Conservation (phyloP, 2,113 vertebrate species). For the Tragelaphus strepsiceros region DNA sequence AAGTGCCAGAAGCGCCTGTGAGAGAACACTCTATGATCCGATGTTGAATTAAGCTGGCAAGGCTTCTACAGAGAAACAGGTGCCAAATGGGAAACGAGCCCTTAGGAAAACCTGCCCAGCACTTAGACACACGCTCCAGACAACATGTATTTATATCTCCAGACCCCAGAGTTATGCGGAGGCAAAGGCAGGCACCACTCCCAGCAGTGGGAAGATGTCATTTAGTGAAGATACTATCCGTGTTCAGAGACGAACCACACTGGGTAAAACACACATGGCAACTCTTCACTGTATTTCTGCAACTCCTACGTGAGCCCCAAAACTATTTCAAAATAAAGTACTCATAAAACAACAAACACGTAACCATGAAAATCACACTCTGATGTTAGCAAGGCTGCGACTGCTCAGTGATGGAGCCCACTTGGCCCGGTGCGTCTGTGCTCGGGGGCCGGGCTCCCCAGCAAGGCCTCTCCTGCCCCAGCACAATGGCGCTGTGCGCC, state of each 20-base stretch:
- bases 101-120: not conserved
- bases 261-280: not conserved
- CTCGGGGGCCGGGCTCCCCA: not conserved
- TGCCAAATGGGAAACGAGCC: not conserved
- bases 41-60: not conserved
- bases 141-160: not conserved
- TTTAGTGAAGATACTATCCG: not conserved
- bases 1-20: not conserved
- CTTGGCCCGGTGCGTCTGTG: not conserved
- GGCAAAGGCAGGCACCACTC: not conserved
- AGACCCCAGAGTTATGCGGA: not conserved
- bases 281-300: not conserved
- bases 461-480: not conserved
- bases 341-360: not conserved
- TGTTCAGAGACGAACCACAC: not conserved
- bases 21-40: not conserved
- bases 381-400: not conserved
- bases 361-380: not conserved
- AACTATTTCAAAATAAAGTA: not conserved
- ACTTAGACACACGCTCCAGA: not conserved
- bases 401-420: not conserved
- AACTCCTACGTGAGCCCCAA: not conserved
- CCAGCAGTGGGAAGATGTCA: not conserved
- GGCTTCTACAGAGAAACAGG: not conserved
- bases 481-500: not conserved